A percentile compares a stretch with the other conserved stretches of the same genome.
These are phyloP conservation scores for Germaria angustata DNA, from an alignment of 2,888 invertebrate species.

Conservation along the genomic window DNA sequence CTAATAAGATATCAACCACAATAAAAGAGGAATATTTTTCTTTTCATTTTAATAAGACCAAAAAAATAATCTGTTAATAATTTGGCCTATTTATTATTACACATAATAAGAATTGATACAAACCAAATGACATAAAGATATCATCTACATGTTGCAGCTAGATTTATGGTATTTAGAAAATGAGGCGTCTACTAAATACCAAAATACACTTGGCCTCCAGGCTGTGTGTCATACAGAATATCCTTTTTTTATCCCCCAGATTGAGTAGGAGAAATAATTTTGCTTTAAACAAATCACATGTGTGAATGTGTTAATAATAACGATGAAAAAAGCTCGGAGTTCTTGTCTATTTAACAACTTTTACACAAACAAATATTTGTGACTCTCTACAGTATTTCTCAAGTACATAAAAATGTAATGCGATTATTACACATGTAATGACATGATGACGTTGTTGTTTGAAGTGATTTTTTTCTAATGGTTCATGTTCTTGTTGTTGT, in stretches of 20 bases:
- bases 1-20: too few species aligned
- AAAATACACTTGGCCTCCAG: background rate
- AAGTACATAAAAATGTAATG: slow-evolving; percentile 7
- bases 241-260: background rate
- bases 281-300: slow-evolving; percentile 22
- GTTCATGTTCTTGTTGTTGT: background rate
- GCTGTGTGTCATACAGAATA: background rate
- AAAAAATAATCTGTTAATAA: too few species aligned
- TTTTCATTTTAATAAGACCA: too few species aligned
- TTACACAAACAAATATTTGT: background rate
- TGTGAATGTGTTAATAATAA: slow-evolving; percentile 35
- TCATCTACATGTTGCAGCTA: too few species aligned
- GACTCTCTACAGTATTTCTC: background rate
- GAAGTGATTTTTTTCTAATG: slow-evolving; percentile 27
- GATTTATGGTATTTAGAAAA: too few species aligned
- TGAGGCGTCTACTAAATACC: too few species aligned
- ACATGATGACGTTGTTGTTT: slow-evolving; percentile 25
- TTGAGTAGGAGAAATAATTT: background rate
- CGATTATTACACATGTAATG: slow-evolving; percentile 45
- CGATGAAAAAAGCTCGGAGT: slow-evolving; percentile 37
- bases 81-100: too few species aligned
- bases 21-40: too few species aligned
- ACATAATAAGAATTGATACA: too few species aligned
- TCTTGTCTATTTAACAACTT: slow-evolving; percentile 42
- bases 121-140: too few species aligned